Conservation (phyloP, 2,113 vertebrate genomes). For the Psephotus haematonotus region DNA sequence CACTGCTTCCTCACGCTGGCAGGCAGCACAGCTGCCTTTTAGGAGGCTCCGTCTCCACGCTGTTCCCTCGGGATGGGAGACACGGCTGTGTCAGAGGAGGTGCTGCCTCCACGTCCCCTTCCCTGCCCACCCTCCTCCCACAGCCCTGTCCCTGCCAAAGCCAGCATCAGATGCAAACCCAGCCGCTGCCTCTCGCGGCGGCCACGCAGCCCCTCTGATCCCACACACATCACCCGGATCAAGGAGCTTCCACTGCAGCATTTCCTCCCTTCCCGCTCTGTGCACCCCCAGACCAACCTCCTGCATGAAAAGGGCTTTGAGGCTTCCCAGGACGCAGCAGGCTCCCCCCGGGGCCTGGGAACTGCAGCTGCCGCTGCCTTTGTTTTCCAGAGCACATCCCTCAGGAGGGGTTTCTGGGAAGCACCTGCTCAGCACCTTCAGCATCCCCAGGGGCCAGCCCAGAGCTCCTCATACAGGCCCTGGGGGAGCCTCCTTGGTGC, state of each 20-base stretch:
- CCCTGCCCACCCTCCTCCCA: neutral
- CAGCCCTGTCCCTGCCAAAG: neutral
- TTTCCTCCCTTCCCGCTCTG: neutral
- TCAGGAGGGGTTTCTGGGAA: neutral
- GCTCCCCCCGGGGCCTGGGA: neutral
- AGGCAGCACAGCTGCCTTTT: neutral
- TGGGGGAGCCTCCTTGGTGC: rapidly evolving
- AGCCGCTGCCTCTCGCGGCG: rapidly evolving
- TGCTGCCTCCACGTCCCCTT: neutral
- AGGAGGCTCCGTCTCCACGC: neutral
- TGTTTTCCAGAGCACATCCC: neutral
- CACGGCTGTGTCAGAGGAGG: neutral
- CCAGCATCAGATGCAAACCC: neutral
- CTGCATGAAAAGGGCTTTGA: neutral
- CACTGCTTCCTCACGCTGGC: neutral
- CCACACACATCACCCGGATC: neutral
- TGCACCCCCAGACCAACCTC: neutral
- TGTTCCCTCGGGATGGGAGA: neutral
- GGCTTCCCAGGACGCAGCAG: neutral
- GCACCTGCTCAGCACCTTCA: neutral
- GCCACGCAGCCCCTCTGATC: neutral
- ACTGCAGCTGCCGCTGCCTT: neutral
- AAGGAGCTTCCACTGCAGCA: rapidly evolving
- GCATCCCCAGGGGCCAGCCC: rapidly evolving
- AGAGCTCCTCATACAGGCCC: rapidly evolving